Percentiles rank a stretch among this genome's conserved stretches.
These are phyloP conservation scores for Thalassaphorura encarpata DNA, from an alignment of 1,140 invertebrate species.

Conservation along the genomic window DNA sequence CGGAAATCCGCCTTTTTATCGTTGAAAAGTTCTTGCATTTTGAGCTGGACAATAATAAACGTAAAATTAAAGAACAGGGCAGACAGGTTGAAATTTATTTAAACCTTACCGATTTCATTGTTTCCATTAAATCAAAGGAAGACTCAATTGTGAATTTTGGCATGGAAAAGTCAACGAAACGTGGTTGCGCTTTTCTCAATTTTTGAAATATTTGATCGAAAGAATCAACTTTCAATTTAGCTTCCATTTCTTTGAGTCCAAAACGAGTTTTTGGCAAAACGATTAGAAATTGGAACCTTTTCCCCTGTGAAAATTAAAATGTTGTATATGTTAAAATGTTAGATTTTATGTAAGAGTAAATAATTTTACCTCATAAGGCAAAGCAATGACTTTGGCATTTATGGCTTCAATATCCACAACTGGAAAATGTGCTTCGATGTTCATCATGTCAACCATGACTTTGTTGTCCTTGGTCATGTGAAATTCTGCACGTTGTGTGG, in stretches of 20 bases:
- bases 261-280: slow-evolving; percentile 9
- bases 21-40: slow-evolving; percentile 7
- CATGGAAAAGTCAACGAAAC: slow-evolving; percentile 7
- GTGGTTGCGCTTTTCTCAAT: not conserved
- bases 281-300: slow-evolving; percentile 8
- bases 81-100: not conserved
- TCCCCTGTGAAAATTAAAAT: not conserved
- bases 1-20: slow-evolving; percentile 15
- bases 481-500: not conserved
- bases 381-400: slow-evolving; percentile 10
- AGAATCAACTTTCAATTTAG: not conserved
- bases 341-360: not conserved
- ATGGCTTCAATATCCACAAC: not conserved
- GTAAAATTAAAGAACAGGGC: not conserved
- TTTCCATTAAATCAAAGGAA: slow-evolving; percentile 1
- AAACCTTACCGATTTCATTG: slow-evolving; percentile 9
- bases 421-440: not conserved
- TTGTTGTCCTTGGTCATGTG: not conserved
- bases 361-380: slow-evolving; percentile 15
- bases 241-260: slow-evolving; percentile 8
- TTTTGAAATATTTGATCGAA: not conserved
- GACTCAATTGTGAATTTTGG: slow-evolving; percentile 19
- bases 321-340: not conserved
- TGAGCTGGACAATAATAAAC: slow-evolving; percentile 3
- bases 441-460: not conserved